Base-by-base conservation (phyloP, 2,888 invertebrate species). In the Apamea epomidion region DNA sequence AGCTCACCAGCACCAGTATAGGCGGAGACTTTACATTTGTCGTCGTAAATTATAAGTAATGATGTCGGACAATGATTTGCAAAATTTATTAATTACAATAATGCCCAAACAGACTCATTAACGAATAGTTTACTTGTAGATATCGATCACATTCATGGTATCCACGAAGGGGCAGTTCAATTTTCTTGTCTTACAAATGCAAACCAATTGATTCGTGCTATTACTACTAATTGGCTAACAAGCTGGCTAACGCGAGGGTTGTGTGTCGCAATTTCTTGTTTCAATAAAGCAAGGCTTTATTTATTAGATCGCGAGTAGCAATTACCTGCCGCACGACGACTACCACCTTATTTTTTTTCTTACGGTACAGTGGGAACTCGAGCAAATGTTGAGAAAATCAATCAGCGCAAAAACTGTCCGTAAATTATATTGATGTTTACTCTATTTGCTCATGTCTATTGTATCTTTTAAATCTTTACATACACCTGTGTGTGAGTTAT, bases 361-460 rank as follows among this genome's bases (percentile, higher is more conserved):
- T 80, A 68, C 67, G 72, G 79, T 81, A 80, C 91, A 92, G 92
- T 96, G 96, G 94, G 96, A 97, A 96, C 92, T 89, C 79, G 87
- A 89, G 90, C 96, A 96, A 95, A 93, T 96, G 96, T 92, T 91
- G 77, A 88, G 91, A 93, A 95, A 96, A 95, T 95, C 94, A 94
- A 94, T 95, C 93, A 92, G 87, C 90, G 91, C 92, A 87, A 90
- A 88, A 89, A 90, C 88, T 85, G 70, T 74, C 81, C 51, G 25
- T 67, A 68, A 72, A 60, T 54, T 29, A 58, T 72, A 54, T 84
- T 74, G n/a, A 60, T 71, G 74, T 86, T 89, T 86, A 83, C 62
- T 73, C 58, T 79, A 67, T 75, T 79, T 78, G 32, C 67, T 78
- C 58, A 71, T 45, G 60, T 67, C 54, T 78, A 76, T 83, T 76